Base-by-base conservation (phyloP, 2,113 vertebrate genomes). In the Phalacrocorax pelagicus region DNA sequence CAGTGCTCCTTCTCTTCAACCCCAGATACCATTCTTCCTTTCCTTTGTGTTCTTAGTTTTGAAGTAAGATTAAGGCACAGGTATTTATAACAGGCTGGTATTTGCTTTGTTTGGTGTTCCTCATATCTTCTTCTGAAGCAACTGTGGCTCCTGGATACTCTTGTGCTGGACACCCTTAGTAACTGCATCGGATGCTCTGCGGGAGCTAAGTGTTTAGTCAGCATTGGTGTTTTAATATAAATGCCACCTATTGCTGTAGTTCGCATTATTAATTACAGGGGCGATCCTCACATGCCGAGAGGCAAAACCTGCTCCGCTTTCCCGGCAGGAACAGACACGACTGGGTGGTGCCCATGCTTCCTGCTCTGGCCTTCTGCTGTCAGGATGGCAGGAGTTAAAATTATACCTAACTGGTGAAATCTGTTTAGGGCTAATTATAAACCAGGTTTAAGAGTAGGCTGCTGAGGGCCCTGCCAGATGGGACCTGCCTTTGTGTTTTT, bases 361-460 rank as follows among this genome's bases (percentile, higher is more conserved):
- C 78, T 20, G 13, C 32, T 58, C 32, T 1, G 12, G 23, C 11
- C 22, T 61, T 61, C 72, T 44, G 12, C 66, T 77, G 15, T 83
- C 30, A 75, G 85, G 34, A 20, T 59, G 54, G 7, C 59, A 81
- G 62, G 55, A 93, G 55, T 44, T 94, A 92, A 88, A 90, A 67
- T 54, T 38, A 22, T 19, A 59, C 30, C 27, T 54, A 30, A 78
- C 44, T 57, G 73, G 42, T 86, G 65, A 96, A 96, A 93, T 52
- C 32, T 63, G n/a, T 55, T 77, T 73, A 82, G 62, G 54, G 23
- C 54, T 91, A 91, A 74, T 86, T 85, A 87, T 67, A 95, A 93
- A 58, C 20, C 6, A n/a, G 30, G 34, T 71, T 78, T 94, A 74
- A 90, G 94, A 58, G 57, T 29, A 90, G 80, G 62, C 30, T 89